Percentiles rank a stretch among this genome's conserved stretches.
These are phyloP conservation scores for Premnoplex brunnescens DNA, from an alignment of 2,797 vertebrate genomes.

Conservation along the genomic window DNA sequence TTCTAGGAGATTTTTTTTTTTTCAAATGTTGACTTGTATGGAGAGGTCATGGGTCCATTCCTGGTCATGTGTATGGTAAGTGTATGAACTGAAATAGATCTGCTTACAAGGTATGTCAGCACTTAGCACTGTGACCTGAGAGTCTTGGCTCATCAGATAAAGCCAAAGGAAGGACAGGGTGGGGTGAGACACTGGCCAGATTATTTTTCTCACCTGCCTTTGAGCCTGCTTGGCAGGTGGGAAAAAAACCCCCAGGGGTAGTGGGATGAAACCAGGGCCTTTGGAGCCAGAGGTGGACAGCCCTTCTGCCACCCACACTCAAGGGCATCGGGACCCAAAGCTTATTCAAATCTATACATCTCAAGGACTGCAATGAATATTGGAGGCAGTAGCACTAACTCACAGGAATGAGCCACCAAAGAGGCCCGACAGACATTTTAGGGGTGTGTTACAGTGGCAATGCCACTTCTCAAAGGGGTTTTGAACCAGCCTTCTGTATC, in stretches of 20 bases:
- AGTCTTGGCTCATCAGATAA: neutral
- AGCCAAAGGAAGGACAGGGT: neutral
- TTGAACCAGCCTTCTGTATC: neutral
- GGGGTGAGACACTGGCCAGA: neutral
- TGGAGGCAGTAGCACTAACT: neutral
- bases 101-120: neutral
- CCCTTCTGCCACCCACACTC: neutral
- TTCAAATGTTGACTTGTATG: neutral
- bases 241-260: accelerated
- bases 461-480: neutral
- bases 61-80: accelerated
- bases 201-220: neutral
- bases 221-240: neutral
- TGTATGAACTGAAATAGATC: neutral
- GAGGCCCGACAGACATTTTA: neutral
- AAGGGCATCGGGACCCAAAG: neutral
- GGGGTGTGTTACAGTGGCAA: neutral
- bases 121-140: neutral
- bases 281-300: neutral
- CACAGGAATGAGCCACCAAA: neutral
- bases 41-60: neutral
- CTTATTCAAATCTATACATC: neutral
- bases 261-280: neutral
- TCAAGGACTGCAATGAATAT: neutral
- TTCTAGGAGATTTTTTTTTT: neutral